Evolutionary conservation across 1,140 invertebrate species (phyloP).

Genomic region (Drosophila ohnishii): DNA sequence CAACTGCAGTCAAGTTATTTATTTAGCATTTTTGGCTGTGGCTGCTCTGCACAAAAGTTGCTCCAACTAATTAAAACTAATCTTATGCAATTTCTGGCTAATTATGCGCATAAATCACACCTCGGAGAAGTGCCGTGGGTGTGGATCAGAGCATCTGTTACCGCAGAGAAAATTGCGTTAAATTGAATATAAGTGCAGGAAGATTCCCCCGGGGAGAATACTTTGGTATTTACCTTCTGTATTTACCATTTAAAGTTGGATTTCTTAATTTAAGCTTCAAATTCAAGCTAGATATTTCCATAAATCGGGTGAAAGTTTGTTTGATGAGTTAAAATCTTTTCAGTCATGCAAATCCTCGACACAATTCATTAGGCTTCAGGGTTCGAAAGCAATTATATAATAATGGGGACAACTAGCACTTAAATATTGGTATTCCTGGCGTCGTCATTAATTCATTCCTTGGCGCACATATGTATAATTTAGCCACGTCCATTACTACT

Average conservation of each 20-base stretch:
- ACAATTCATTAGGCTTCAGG: conserved; percentile 9
- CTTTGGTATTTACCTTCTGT: neutral
- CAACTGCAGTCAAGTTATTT: conserved; percentile 50
- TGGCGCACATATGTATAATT: conserved; percentile 27
- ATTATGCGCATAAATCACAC: conserved; percentile 45
- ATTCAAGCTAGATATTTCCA: neutral
- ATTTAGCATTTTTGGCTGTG: conserved; percentile 34
- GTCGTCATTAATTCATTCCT: conserved; percentile 37
- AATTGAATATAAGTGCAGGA: conserved; percentile 14
- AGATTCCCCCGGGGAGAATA: neutral
- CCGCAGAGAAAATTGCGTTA: conserved; percentile 1
- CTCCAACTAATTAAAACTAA: conserved; percentile 67
- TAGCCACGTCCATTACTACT: conserved; percentile 35
- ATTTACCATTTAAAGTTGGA: neutral
- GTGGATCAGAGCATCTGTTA: neutral
- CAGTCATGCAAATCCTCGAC: neutral
- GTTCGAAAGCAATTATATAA: conserved; percentile 37
- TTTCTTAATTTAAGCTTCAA: neutral
- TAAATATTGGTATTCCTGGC: conserved; percentile 24
- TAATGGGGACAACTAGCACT: conserved; percentile 31
- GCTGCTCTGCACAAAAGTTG: conserved; percentile 18
- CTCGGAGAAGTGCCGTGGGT: neutral
- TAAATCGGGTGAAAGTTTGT: neutral
- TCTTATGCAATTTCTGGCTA: conserved; percentile 50
- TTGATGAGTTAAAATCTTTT: too few species aligned